Base-by-base conservation (phyloP, 2,797 vertebrate species). In the Myotis findleyi region DNA sequence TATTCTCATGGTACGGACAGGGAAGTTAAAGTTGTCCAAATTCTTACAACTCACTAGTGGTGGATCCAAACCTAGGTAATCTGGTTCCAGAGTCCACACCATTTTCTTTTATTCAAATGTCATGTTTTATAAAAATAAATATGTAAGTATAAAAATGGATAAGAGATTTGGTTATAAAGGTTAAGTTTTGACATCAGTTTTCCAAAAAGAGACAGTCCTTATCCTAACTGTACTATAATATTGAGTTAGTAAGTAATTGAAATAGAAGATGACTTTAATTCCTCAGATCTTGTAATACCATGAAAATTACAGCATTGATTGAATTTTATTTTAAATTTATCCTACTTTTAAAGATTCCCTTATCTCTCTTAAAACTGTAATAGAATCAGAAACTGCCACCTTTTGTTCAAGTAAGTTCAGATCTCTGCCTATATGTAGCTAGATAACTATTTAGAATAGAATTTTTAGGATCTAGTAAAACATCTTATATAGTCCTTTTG, bases 281-380 rank as follows among this genome's bases (percentile, higher is more conserved):
- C 27, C 44, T 94, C 49, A 87, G 38, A 87, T 64, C 36, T 49
- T 73, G 75, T 93, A 80, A 86, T 94, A 80, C n/a, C 38, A 27
- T 53, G 25, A 94, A 73, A 73, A 21, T n/a, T 84, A 27, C 3
- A 89, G 10, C 30, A 55, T 21, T 92, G 55, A 36, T 64, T 94
- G 33, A 90, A 90, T 89, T 96, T 95, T 75, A 55, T 57, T 93
- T 95, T 71, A 84, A 89, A 82, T 89, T 89, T 47, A 55, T 79
- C 72, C 27, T 27, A 68, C 9, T 68, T 90, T 87, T 80, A 41
- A 95, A 95, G 66, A 57, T 3, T 81, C 30, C n/a, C 16, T 47
- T 87, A 51, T 66, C 20, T 95, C 53, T 87, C 12, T 83, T 89
- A 94, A 95, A 95, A 55, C 14, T 75, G 21, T 90, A 51, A 71